These are phyloP conservation scores for Zelostemma sp. DNA, from an alignment of 1,140 invertebrate genomes.

Conservation along the genomic window DNA sequence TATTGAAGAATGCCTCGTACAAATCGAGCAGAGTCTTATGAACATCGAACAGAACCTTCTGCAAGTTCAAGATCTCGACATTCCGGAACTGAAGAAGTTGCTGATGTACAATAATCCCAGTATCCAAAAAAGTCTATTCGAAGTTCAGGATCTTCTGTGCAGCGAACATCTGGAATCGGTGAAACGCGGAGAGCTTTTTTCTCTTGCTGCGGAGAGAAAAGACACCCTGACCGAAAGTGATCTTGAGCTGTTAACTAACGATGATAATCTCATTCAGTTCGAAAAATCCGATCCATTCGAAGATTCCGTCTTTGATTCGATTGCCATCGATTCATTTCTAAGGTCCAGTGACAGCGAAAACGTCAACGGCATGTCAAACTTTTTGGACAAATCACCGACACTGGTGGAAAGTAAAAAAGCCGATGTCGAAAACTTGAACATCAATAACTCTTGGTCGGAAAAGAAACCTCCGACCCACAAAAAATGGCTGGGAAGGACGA, in stretches of 20 bases:
- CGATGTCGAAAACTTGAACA: conserved; percentile 46
- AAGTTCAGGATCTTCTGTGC: conserved; percentile 50
- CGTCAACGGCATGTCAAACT: conserved; percentile 53
- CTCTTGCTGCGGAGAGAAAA: conserved; percentile 21
- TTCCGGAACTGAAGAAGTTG: conserved; percentile 55
- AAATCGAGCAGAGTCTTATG: conserved; percentile 58
- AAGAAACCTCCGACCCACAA: conserved; percentile 42
- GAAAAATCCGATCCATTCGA: neutral
- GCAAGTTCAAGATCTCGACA: conserved; percentile 56
- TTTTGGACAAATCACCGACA: conserved; percentile 43
- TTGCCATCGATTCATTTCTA: conserved; percentile 8
- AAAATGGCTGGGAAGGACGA: conserved; percentile 49
- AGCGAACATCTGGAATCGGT: conserved; percentile 37
- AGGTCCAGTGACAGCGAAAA: conserved; percentile 27
- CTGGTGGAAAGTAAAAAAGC: conserved; percentile 26
- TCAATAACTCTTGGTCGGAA: conserved; percentile 35
- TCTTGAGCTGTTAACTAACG: conserved; percentile 7
- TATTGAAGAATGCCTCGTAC: conserved; percentile 58
- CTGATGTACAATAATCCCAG: conserved; percentile 56
- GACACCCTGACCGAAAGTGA: neutral
- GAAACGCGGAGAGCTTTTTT: conserved; percentile 15
- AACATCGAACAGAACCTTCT: conserved; percentile 59
- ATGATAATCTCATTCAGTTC: conserved; percentile 24
- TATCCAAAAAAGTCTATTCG: conserved; percentile 48
- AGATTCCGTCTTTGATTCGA: neutral